Percentiles rank a stretch among this genome's conserved stretches.
These are phyloP conservation scores for Scytalopus superciliaris DNA, from an alignment of 2,113 vertebrate species.

Conservation along the genomic window DNA sequence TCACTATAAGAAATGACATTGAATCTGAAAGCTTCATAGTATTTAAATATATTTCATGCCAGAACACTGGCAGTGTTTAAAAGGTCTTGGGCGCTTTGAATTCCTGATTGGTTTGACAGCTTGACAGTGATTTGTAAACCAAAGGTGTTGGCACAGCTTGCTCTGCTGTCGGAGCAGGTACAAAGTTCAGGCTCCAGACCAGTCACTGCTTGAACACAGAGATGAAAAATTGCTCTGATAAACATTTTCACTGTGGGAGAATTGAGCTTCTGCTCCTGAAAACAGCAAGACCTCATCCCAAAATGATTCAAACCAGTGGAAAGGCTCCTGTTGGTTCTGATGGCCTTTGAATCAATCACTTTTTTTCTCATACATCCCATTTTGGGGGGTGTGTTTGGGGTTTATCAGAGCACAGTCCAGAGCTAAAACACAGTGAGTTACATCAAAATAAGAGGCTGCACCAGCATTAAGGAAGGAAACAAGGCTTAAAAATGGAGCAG, in stretches of 20 bases:
- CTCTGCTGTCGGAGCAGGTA: conserved; percentile 24
- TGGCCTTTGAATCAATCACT: background rate
- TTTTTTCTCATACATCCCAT: background rate
- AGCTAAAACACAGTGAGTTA: background rate
- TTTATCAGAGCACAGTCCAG: background rate
- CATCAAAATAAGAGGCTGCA: background rate
- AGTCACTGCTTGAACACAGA: background rate
- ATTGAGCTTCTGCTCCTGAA: background rate
- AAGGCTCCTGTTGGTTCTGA: background rate
- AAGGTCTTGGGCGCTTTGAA: conserved; percentile 20
- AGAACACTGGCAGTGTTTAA: conserved; percentile 24
- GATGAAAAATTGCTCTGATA: conserved; percentile 36
- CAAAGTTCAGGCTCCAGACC: conserved; percentile 43
- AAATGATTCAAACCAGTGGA: background rate
- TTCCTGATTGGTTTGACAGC: conserved; percentile 46
- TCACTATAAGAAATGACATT: conserved; percentile 22
- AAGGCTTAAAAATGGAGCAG: background rate
- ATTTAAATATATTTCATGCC: conserved; percentile 53
- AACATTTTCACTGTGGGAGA: background rate
- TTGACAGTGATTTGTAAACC: conserved; percentile 32
- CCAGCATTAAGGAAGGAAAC: background rate
- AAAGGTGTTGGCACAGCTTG: background rate
- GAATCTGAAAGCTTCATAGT: background rate
- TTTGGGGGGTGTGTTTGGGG: background rate
- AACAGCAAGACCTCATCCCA: background rate